These are phyloP conservation scores for human DNA, from an alignment of 2,113 vertebrate genomes.

Conservation along the genomic window GRCh38 chr2:179220001-179220500, in stretches of 20 bases:
- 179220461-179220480: not conserved
- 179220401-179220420: not conserved
- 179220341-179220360: not conserved
- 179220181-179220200: not conserved
- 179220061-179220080: not conserved
- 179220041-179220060: not conserved
- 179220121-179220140: not conserved
- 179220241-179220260: not conserved
- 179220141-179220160: not conserved
- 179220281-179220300: not conserved
- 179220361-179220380: not conserved
- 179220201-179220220: not conserved
- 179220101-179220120: not conserved
- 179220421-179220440: not conserved
- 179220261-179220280: not conserved
- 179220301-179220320: not conserved
- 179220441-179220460: not conserved
- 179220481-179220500: not conserved
- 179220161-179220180: not conserved
- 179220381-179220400: not conserved
- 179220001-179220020: not conserved
- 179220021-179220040: not conserved
- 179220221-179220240: not conserved
- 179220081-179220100: not conserved
- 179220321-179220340: conserved; percentile 10